phyloP scores from a whole-genome alignment of 1,140 invertebrate species.

The Delia radicum region DNA sequence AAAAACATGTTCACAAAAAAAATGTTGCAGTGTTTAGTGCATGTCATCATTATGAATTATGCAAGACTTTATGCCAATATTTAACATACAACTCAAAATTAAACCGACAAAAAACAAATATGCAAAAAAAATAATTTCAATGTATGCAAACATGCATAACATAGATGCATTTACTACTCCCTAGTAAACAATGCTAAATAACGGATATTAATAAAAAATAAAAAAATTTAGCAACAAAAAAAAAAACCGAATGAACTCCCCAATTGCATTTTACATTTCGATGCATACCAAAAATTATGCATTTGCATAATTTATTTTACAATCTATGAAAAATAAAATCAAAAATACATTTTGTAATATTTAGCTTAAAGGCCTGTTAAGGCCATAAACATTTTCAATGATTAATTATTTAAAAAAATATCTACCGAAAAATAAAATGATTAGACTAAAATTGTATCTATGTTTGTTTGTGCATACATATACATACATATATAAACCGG shows the following conservation, averaged over 20 bases:
- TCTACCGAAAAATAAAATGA: neutral
- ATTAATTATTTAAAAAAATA: slow-evolving; percentile 6
- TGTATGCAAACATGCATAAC: neutral
- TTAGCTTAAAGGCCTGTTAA: neutral
- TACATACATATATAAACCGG: neutral
- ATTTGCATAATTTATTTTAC: neutral
- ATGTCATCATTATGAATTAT: neutral
- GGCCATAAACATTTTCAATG: neutral
- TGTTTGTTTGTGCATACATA: too few species aligned
- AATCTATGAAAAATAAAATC: neutral
- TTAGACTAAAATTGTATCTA: neutral
- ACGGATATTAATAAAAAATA: neutral
- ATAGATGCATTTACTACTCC: neutral
- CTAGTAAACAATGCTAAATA: neutral
- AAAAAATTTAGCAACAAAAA: neutral
- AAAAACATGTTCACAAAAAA: neutral
- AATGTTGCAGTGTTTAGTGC: neutral
- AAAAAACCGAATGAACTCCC: too few species aligned
- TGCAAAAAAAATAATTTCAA: neutral
- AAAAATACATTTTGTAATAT: neutral
- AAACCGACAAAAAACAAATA: neutral
- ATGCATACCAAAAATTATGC: neutral
- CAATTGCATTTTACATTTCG: neutral
- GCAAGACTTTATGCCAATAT: slow-evolving; percentile 1
- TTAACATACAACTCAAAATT: neutral